A percentile compares a stretch with the other conserved stretches of the same genome.
These are phyloP conservation scores for Pontoporia blainvillei DNA, from an alignment of 2,113 vertebrate species.

Conservation along the genomic window DNA sequence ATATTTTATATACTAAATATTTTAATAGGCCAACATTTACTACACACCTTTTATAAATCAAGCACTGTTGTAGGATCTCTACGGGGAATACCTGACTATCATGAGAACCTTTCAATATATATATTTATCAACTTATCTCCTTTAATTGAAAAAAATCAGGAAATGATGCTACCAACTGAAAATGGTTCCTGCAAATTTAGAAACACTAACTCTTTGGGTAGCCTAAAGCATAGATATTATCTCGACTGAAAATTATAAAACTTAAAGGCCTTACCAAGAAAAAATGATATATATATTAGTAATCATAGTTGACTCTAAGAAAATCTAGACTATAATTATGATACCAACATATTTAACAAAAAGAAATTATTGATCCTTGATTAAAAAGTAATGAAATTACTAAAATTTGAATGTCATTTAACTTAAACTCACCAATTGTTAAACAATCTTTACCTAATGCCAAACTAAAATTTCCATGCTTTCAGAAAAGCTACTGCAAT, in stretches of 20 bases:
- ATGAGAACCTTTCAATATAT: constrained; percentile 14
- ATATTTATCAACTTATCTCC: background rate
- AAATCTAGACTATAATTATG: constrained; percentile 48
- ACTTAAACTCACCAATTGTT: background rate
- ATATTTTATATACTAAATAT: background rate
- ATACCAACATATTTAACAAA: constrained; percentile 28
- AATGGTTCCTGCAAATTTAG: constrained; percentile 37
- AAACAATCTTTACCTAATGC: constrained; percentile 32
- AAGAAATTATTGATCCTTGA: constrained; percentile 36
- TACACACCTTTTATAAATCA: constrained; percentile 1
- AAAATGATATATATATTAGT: background rate
- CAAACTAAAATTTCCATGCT: constrained; percentile 16
- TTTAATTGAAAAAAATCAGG: background rate
- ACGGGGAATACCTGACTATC: background rate
- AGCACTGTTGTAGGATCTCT: background rate
- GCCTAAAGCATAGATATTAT: constrained; percentile 40
- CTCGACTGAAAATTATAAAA: constrained; percentile 61
- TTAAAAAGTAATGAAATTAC: constrained; percentile 15
- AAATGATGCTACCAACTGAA: background rate
- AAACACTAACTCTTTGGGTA: constrained; percentile 1
- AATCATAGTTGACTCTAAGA: background rate
- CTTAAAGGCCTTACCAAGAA: background rate
- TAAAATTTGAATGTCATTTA: constrained; percentile 30
- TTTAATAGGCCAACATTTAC: constrained; percentile 5
- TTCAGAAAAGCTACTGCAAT: constrained; percentile 35